Conservation (phyloP, 2,797 vertebrate species). For the Brachyrhaphis roseni region DNA sequence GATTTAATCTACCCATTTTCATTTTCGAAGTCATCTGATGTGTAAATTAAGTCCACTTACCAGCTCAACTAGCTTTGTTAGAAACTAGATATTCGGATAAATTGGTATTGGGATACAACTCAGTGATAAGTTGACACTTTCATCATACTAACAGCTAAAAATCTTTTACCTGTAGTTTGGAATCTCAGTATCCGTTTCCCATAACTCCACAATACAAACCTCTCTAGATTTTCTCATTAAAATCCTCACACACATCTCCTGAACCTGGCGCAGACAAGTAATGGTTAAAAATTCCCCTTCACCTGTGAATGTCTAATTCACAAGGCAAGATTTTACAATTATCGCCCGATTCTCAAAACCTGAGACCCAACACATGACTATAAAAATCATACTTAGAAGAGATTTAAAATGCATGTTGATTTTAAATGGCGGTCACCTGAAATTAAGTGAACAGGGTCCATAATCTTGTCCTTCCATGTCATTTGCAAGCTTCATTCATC, state of each 20-base stretch:
- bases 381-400: too few relatives aligned
- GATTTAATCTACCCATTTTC: neutral
- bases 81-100: neutral
- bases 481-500: conserved; percentile 68
- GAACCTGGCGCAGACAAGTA: too few relatives aligned
- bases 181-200: neutral
- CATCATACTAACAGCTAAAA: neutral
- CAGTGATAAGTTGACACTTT: neutral
- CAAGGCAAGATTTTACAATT: too few relatives aligned
- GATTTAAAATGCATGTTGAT: conserved; percentile 28
- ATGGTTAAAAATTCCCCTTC: too few relatives aligned
- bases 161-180: neutral
- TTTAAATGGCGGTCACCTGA: conserved; percentile 46
- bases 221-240: neutral
- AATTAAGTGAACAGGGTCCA: conserved; percentile 57
- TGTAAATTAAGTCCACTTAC: neutral
- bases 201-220: neutral
- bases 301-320: too few relatives aligned
- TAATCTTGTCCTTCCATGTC: conserved; percentile 56
- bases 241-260: too few relatives aligned
- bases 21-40: neutral
- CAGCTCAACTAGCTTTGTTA: neutral
- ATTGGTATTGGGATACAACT: neutral
- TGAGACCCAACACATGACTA: too few relatives aligned
- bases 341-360: too few relatives aligned